Conservation (phyloP, 2,888 invertebrate species). For the Phlogophora meticulosa region DNA sequence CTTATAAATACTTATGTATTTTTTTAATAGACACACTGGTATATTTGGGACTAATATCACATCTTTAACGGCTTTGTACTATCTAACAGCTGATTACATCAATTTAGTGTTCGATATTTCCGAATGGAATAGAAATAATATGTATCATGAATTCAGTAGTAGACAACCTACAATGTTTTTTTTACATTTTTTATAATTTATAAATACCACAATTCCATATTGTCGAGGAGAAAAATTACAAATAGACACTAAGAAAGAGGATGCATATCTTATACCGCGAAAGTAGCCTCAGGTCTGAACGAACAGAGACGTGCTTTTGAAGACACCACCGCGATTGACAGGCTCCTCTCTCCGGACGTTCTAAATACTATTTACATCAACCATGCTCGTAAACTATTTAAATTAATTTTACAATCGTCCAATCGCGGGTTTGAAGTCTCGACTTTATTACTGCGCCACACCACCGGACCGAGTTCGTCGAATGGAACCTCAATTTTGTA, state of each 20-base stretch:
- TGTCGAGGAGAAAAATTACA: conserved; percentile 77
- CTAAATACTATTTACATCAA: conserved; percentile 58
- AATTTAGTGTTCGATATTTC: conserved; percentile 44
- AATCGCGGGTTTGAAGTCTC: conserved; percentile 19
- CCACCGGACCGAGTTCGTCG: conserved; percentile 10
- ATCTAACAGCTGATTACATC: conserved; percentile 72
- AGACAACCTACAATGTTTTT: conserved; percentile 72
- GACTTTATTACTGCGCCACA: conserved; percentile 31
- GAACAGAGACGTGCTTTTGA: conserved; percentile 14
- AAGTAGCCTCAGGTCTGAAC: conserved; percentile 2
- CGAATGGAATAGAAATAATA: conserved; percentile 69
- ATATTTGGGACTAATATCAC: conserved; percentile 72
- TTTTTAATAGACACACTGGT: conserved; percentile 67
- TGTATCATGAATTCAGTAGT: conserved; percentile 72
- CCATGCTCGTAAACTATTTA: conserved; percentile 37
- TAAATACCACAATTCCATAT: conserved; percentile 85
- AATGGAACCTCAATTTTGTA: conserved; percentile 67
- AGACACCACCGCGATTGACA: background rate
- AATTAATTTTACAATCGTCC: conserved; percentile 45
- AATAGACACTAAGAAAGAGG: conserved; percentile 61
- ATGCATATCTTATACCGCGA: conserved; percentile 21
- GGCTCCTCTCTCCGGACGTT: conserved; percentile 27
- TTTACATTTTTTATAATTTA: conserved; percentile 82
- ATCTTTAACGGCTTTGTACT: conserved; percentile 81
- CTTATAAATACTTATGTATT: conserved; percentile 67